phyloP scores from a whole-genome alignment of 2,797 vertebrate genomes.

The Gallinago solitaria region DNA sequence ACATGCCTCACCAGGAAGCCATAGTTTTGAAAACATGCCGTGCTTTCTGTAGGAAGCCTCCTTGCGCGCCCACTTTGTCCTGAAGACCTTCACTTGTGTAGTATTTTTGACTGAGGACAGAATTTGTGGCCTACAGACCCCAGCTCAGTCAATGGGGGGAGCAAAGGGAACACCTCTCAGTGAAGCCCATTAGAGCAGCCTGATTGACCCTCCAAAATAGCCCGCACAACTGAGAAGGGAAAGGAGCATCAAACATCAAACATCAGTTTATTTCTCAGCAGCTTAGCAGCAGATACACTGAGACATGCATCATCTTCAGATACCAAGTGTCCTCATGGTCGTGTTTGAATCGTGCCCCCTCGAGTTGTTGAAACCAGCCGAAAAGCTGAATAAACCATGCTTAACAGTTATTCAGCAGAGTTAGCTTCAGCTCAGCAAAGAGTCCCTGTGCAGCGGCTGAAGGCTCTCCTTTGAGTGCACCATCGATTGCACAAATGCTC shows the following conservation, averaged over 20 bases:
- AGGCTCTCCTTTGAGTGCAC: neutral
- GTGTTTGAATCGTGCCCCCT: fast-evolving
- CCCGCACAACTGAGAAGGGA: neutral
- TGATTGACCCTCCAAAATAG: neutral
- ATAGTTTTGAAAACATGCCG: neutral
- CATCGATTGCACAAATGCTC: neutral
- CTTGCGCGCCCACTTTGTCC: neutral
- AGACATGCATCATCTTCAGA: neutral
- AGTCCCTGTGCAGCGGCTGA: neutral
- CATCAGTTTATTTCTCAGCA: neutral
- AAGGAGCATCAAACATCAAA: neutral
- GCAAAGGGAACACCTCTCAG: neutral
- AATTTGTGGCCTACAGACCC: neutral
- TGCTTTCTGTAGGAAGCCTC: neutral
- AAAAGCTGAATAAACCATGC: neutral
- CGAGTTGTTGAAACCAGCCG: neutral
- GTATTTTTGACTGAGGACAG: neutral
- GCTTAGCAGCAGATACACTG: neutral
- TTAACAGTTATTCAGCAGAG: neutral
- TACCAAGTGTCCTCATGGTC: neutral
- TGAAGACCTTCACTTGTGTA: neutral
- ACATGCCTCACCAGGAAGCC: neutral
- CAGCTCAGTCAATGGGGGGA: neutral
- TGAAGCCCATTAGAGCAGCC: neutral
- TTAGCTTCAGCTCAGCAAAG: neutral